Evolutionary conservation across 2,113 vertebrate genomes (phyloP).

Genomic region (Silurus meridionalis): DNA sequence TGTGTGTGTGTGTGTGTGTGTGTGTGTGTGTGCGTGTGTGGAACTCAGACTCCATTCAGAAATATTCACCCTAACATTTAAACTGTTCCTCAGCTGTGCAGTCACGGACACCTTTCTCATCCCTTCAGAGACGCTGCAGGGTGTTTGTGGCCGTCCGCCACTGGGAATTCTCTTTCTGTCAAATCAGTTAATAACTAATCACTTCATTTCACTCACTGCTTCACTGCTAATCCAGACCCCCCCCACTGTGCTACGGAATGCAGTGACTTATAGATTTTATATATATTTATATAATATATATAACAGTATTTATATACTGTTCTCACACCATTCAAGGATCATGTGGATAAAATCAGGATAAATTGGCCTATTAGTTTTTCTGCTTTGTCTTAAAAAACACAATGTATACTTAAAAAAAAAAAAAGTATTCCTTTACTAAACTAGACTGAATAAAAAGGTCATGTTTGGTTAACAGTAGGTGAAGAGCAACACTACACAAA

Average conservation of each 20-base stretch:
- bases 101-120: conserved; percentile 20
- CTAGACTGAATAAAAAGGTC: too few species aligned
- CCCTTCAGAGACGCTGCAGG: conserved; percentile 5
- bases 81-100: conserved; percentile 4
- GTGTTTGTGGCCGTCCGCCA: conserved; percentile 28
- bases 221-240: neutral
- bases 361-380: too few species aligned
- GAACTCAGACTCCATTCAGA: neutral
- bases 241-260: neutral
- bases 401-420: too few species aligned
- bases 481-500: too few species aligned
- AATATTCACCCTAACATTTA: neutral
- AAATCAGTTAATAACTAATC: conserved; percentile 30
- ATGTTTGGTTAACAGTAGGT: too few species aligned
- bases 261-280: too few species aligned
- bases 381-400: too few species aligned
- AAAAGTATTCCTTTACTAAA: too few species aligned
- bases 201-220: neutral
- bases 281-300: too few species aligned
- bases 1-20: neutral
- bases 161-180: conserved; percentile 5
- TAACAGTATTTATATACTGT: too few species aligned
- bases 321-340: too few species aligned
- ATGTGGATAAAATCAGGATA: too few species aligned
- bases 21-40: neutral